A percentile compares a stretch with the other conserved stretches of the same genome.
Conservation (phyloP, 2,888 invertebrate species). For the Hemicrepidius hirtus region DNA sequence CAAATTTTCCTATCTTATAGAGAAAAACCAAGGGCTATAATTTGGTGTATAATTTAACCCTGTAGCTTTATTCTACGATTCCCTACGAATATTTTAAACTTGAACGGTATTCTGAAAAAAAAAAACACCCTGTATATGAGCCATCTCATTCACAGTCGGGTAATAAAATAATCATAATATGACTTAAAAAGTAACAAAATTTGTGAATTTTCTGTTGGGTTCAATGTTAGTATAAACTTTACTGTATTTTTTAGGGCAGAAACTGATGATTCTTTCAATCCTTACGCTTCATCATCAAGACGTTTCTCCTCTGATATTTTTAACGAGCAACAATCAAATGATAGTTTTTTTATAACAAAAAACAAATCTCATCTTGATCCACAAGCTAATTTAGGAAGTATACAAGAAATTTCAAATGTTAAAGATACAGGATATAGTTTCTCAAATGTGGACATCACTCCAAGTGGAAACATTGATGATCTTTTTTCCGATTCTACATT, state of each 20-base stretch:
- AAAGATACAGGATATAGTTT: constrained; percentile 28
- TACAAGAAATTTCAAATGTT: constrained; percentile 54
- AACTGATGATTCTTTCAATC: constrained; percentile 61
- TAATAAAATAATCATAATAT: too few species aligned
- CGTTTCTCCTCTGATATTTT: constrained; percentile 63
- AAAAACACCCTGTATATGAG: too few species aligned
- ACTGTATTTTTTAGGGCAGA: constrained; percentile 42
- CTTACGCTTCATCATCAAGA: constrained; percentile 61
- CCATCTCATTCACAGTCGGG: too few species aligned
- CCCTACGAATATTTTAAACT: too few species aligned
- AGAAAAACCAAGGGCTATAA: too few species aligned
- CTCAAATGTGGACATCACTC: constrained; percentile 57
- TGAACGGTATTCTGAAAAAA: too few species aligned
- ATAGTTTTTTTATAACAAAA: constrained; percentile 62
- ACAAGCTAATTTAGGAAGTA: constrained; percentile 49
- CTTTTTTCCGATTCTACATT: constrained; percentile 39
- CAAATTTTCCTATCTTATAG: too few species aligned
- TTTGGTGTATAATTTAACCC: too few species aligned
- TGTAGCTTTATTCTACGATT: too few species aligned
- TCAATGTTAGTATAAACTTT: too few species aligned
- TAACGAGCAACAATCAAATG: constrained; percentile 62
- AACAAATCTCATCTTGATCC: constrained; percentile 54
- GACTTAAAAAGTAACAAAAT: too few species aligned
- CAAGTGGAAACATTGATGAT: constrained; percentile 57
- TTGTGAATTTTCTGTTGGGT: too few species aligned